These are phyloP conservation scores for Onychomys leucogaster DNA, from an alignment of 2,797 vertebrate species.

Conservation along the genomic window DNA sequence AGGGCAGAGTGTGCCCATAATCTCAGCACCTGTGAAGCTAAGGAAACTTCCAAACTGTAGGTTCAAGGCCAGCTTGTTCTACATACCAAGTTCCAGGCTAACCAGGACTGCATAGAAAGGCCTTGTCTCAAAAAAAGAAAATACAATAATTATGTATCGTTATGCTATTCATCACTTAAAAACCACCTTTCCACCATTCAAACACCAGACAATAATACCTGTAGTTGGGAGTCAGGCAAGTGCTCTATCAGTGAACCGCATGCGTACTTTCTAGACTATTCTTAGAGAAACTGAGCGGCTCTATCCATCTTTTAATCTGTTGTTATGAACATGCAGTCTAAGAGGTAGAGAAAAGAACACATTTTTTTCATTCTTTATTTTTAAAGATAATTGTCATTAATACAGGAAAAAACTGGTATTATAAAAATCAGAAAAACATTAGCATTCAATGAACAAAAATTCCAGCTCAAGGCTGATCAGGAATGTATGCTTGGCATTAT, in stretches of 20 bases:
- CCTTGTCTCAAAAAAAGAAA: background rate
- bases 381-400: conserved; percentile 65
- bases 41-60: background rate
- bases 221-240: background rate
- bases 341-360: background rate
- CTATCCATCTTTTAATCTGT: conserved; percentile 10
- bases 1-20: background rate
- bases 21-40: background rate
- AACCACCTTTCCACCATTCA: background rate
- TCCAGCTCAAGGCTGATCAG: conserved; percentile 59
- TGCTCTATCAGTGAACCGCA: background rate
- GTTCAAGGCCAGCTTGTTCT: background rate
- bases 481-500: conserved; percentile 41
- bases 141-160: background rate
- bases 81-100: background rate
- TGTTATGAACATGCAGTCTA: conserved; percentile 17
- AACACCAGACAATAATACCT: background rate
- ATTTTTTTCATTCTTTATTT: conserved; percentile 69
- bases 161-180: conserved; percentile 28
- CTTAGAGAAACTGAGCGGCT: background rate
- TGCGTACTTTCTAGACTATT: background rate
- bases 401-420: conserved; percentile 61
- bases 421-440: conserved; percentile 67
- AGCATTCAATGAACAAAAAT: background rate
- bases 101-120: background rate